Conservation (phyloP, 2,888 invertebrate species). For the Agonopterix arenella region DNA sequence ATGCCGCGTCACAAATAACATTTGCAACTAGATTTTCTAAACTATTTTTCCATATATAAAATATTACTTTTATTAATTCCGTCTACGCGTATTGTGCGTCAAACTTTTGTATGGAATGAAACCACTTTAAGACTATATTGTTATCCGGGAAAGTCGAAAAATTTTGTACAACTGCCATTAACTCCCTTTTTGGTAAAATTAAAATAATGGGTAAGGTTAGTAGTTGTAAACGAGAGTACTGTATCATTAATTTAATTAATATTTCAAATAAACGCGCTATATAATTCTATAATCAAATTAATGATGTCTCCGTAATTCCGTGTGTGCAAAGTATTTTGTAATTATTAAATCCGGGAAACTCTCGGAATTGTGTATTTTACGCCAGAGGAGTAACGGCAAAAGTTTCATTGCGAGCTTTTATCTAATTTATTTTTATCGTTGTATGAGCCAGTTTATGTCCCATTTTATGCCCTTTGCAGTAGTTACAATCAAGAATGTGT, state of each 20-base stretch:
- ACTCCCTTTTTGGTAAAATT: too few species aligned
- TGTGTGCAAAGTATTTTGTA: conserved; percentile 35
- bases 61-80: too few species aligned
- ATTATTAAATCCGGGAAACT: conserved; percentile 65
- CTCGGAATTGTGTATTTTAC: conserved; percentile 60
- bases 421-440: conserved; percentile 74
- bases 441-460: conserved; percentile 59
- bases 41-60: too few species aligned
- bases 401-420: conserved; percentile 71
- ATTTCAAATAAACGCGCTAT: neutral
- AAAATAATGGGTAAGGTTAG: too few species aligned
- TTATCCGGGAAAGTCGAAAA: too few species aligned
- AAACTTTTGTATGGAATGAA: too few species aligned
- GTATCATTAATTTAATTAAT: neutral
- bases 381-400: conserved; percentile 54
- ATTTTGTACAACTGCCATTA: too few species aligned
- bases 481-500: conserved; percentile 39
- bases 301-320: neutral
- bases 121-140: too few species aligned
- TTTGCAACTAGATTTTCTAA: too few species aligned
- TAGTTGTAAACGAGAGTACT: too few species aligned
- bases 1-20: too few species aligned
- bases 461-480: conserved; percentile 54
- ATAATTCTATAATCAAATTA: neutral
- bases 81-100: too few species aligned